Base-by-base conservation (phyloP, 2,113 vertebrate genomes). In the Saguinus midas region DNA sequence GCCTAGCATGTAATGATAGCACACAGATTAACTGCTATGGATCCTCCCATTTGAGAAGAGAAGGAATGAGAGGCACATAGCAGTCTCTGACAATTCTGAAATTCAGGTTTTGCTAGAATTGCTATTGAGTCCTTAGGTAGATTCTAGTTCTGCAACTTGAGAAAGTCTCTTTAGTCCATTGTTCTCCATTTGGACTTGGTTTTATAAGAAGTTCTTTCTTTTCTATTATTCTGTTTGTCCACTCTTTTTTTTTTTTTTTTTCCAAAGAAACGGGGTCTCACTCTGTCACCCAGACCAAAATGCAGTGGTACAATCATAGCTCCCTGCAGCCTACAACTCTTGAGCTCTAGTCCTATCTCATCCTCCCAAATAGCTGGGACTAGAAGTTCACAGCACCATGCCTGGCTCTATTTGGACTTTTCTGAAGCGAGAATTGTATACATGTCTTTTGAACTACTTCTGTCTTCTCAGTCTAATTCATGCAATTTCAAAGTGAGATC, bases 41-140 rank as follows among this genome's bases (percentile, higher is more conserved):
- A 52, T 2, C 25, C 14, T 75, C 7, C 3, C 27, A 43, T 21
- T 83, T 70, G 48, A 68, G 83, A 85, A 45, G 8, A n/a, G 12
- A 4, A 70, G 43, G 14, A 58, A 58, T 23, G 4, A 0, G n/a
- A 80, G 20, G 12, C 29, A 91, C 27, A 21, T 13, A 48, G n/a
- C 27, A 48, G 5, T 9, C 6, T 18, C 35, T 13, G 25, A 25
- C 1, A 57, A 55, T 70, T 25, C 1, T 8, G 8, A 84, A 84
- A 32, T 72, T 16, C 16, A 82, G 13, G 16, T 68, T 75, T 75
- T 66, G 1, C 27, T 5, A 91, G 32, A 86, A 52, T 52, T 61
- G 1, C 16, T 40, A 10, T 11, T 64, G 2, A 4, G 6, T n/a
- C 8, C 25, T 55, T 37, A 3, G 14, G 0, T 6, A 64, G 61